Evolutionary conservation across 2,888 invertebrate genomes (phyloP), one percentile per base, ranked within the genome.

Genomic region (Chouioia cunea): DNA sequence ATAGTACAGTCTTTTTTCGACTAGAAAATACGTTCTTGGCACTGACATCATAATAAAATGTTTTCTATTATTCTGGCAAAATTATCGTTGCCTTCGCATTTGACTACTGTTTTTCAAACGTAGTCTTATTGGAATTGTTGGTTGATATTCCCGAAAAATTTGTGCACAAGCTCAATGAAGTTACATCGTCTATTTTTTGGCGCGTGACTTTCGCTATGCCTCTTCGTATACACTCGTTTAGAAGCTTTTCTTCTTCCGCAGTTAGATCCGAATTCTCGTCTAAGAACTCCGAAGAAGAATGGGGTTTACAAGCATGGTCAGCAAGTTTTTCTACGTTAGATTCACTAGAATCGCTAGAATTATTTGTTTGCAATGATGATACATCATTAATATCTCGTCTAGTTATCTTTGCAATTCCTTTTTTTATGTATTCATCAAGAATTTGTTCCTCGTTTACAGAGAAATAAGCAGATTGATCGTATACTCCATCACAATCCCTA

Each of bases 141-240:
- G 65, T 36, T 36, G 36, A 52, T 20, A 60, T 48, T 20, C 43
- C 36, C 2, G 70, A 60, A 65, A 65, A 44, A 48, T 69, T 71
- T n/a, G 60, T 44, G 10, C 60, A 43, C 10, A 73, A 69, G 56
- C 71, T 71, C 53, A 73, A 36, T 48, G 73, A 69, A n/a, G 71
- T 62, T 58, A 74, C 67, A 50, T 74, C 70, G 43, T 71, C 54
- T 22, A 74, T 63, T 47, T 68, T 70, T 73, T 74, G 73, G 36
- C 70, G 23, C 15, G 68, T 73, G 43, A 65, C 90, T 87, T 90
- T 89, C 16, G 89, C 90, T 80, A 91, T 91, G 47, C 91, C 91
- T 36, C 90, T 89, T 79, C 89, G 88, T 76, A 91, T 91, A 76
- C 90, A 92, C 80, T 91, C 90, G 50, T 91, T 90, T 0, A 93